phyloP scores from a whole-genome alignment of 1,140 invertebrate species.

The Drosophila repleta region DNA sequence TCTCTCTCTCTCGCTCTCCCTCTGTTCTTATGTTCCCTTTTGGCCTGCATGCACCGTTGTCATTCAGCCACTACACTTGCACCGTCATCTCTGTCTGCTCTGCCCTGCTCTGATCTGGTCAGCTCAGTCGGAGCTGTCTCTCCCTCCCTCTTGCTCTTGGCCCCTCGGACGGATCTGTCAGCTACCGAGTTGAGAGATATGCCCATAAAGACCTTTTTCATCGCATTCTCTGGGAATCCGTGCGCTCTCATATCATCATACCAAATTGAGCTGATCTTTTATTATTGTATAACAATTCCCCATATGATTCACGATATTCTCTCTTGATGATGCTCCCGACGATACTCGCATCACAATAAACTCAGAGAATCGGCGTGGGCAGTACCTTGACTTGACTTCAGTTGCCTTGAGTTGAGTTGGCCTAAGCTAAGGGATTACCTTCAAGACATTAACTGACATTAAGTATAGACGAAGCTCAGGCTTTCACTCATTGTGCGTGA shows the following conservation, averaged over 20 bases:
- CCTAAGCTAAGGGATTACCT: no score
- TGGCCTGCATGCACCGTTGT: constrained; percentile 6
- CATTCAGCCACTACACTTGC: constrained; percentile 22
- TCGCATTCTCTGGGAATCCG: constrained; percentile 4
- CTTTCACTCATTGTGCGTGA: no score
- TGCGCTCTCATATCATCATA: constrained; percentile 1
- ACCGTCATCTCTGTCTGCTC: constrained; percentile 39
- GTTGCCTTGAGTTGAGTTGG: no score
- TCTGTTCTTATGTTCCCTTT: neutral
- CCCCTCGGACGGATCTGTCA: constrained; percentile 1
- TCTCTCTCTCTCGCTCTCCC: neutral
- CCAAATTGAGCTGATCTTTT: constrained; percentile 19
- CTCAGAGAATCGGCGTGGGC: neutral
- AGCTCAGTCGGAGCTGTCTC: neutral
- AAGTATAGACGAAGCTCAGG: no score
- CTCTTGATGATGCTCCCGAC: neutral
- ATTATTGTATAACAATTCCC: constrained; percentile 20
- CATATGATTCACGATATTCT: neutral
- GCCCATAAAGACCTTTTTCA: constrained; percentile 23
- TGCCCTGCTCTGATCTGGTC: constrained; percentile 16
- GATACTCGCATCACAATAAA: neutral
- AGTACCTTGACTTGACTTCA: neutral
- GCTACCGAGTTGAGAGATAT: constrained; percentile 42
- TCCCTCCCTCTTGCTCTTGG: no score
- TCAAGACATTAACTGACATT: no score